Conservation (phyloP, 1,140 invertebrate species). For the Aradophagus sp. region DNA sequence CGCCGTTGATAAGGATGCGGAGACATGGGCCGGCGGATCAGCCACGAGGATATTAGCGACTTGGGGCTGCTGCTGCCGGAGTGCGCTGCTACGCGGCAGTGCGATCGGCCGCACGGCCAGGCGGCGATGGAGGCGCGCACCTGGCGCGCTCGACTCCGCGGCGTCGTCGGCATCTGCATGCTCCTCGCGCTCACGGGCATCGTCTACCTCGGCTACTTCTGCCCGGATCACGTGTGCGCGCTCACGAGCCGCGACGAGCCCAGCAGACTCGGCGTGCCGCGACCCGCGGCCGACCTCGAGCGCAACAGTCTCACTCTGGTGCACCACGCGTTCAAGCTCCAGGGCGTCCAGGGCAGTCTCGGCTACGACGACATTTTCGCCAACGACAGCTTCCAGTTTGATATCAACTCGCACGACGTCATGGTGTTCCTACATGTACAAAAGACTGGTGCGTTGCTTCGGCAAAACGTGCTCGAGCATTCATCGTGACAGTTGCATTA, state of each 20-base stretch:
- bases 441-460: slow-evolving; percentile 83
- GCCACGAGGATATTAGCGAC: slow-evolving; percentile 60
- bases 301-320: slow-evolving; percentile 65
- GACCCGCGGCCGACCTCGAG: slow-evolving; percentile 64
- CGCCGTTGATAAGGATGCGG: slow-evolving; percentile 57
- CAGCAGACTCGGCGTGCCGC: slow-evolving; percentile 77
- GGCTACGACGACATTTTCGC: slow-evolving; percentile 85
- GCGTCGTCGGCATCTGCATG: slow-evolving; percentile 85
- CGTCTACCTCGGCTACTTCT: slow-evolving; percentile 90
- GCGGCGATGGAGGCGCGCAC: slow-evolving; percentile 69
- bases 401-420: slow-evolving; percentile 94
- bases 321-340: slow-evolving; percentile 71
- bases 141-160: slow-evolving; percentile 77
- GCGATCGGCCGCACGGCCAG: slow-evolving; percentile 54
- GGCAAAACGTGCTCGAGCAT: too few relatives aligned
- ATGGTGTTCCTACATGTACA: slow-evolving; percentile 99
- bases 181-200: slow-evolving; percentile 86
- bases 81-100: slow-evolving; percentile 39
- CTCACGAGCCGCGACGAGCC: slow-evolving; percentile 79
- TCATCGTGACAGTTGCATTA: too few relatives aligned
- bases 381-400: slow-evolving; percentile 89
- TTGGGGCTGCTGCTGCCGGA: slow-evolving; percentile 61
- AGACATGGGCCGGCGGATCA: slow-evolving; percentile 64
- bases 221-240: slow-evolving; percentile 89
- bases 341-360: slow-evolving; percentile 72